A percentile compares a stretch with the other conserved stretches of the same genome.
phyloP scores from a whole-genome alignment of 2,888 invertebrate species.

The Hydriomena furcata region DNA sequence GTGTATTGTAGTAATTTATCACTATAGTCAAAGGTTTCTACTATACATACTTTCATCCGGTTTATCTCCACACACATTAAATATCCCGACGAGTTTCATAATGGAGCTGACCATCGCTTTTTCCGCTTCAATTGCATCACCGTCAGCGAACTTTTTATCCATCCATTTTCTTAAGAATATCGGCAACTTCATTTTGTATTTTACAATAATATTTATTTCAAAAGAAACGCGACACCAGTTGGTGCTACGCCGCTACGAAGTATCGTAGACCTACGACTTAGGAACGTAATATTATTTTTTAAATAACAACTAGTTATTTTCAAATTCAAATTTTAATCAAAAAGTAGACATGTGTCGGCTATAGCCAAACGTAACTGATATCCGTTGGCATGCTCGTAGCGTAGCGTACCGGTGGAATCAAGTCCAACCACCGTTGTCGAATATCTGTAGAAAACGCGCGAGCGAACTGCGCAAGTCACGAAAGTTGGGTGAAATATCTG shows the following conservation, averaged over 20 bases:
- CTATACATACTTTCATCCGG: slow-evolving; percentile 37
- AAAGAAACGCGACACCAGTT: slow-evolving; percentile 2
- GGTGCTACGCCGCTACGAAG: slow-evolving; percentile 18
- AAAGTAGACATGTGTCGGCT: too few species aligned
- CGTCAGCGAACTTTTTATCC: slow-evolving; percentile 30
- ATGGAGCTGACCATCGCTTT: slow-evolving; percentile 53
- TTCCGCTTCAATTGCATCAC: slow-evolving; percentile 48
- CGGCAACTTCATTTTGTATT: slow-evolving; percentile 15
- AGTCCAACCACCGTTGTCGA: too few species aligned
- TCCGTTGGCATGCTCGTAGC: too few species aligned
- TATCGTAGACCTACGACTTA: background rate
- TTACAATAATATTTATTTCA: background rate
- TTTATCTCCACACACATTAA: slow-evolving; percentile 55
- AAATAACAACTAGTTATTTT: background rate
- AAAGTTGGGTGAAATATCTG: too few species aligned
- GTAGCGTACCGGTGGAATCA: too few species aligned
- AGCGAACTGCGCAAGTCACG: too few species aligned
- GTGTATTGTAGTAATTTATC: too few species aligned
- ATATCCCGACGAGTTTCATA: slow-evolving; percentile 53
- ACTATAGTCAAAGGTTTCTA: too few species aligned
- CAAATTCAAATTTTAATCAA: background rate
- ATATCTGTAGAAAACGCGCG: too few species aligned
- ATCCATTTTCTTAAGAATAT: slow-evolving; percentile 14
- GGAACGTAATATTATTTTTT: background rate
- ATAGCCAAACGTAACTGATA: too few species aligned